Evolutionary conservation across 2,113 vertebrate species (phyloP).

Genomic region (Sapajus apella): DNA sequence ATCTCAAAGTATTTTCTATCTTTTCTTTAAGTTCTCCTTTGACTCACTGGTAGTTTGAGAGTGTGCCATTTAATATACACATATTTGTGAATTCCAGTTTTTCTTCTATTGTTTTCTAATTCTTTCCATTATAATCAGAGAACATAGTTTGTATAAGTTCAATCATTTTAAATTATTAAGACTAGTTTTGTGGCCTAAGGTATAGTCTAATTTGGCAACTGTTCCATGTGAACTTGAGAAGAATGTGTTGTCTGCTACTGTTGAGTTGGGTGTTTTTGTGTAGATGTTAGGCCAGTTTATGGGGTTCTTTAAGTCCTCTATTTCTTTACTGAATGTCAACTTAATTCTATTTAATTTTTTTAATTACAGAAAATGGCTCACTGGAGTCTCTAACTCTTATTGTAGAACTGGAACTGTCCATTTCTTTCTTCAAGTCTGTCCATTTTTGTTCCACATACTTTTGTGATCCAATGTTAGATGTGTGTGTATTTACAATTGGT

Average conservation of each 20-base stretch:
- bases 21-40: not conserved
- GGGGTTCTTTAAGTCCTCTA: not conserved
- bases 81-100: not conserved
- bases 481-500: too few species aligned
- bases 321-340: not conserved
- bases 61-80: not conserved
- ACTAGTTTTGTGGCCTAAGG: not conserved
- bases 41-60: too few species aligned
- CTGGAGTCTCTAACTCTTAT: not conserved
- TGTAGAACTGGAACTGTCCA: not conserved
- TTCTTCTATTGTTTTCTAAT: not conserved
- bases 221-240: not conserved
- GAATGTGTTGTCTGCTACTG: not conserved
- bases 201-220: not conserved
- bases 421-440: not conserved
- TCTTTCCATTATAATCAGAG: not conserved
- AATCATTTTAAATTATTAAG: not conserved
- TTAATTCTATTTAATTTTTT: not conserved
- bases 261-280: not conserved
- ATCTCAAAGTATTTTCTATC: too few species aligned
- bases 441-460: not conserved
- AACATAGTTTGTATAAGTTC: not conserved
- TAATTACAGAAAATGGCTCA: not conserved
- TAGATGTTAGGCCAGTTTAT: accelerated
- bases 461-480: too few species aligned